Evolutionary conservation across 2,888 invertebrate species (phyloP).

Genomic region (Agrotis puta): DNA sequence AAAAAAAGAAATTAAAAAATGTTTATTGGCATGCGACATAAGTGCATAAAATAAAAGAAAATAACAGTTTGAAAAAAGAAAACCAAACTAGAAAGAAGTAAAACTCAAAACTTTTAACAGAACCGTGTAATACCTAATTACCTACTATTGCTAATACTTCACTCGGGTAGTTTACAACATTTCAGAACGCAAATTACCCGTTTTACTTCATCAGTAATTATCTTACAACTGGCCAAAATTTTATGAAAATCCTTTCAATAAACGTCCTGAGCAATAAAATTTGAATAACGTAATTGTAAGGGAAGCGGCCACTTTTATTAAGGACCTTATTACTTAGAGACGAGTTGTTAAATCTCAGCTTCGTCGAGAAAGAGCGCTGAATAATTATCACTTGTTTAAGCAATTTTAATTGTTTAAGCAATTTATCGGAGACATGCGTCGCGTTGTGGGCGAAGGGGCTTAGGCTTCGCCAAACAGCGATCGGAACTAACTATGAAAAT

Average conservation of each 20-base stretch:
- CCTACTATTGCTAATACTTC: neutral
- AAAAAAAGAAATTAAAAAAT: neutral
- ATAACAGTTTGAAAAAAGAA: too few relatives aligned
- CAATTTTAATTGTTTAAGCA: neutral
- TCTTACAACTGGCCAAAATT: neutral
- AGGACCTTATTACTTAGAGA: neutral
- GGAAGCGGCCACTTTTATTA: neutral
- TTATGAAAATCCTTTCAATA: neutral
- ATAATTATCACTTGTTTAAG: neutral
- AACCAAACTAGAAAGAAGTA: too few relatives aligned
- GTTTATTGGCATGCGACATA: too few relatives aligned
- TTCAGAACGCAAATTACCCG: neutral
- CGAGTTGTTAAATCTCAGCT: too few relatives aligned
- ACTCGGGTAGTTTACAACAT: neutral
- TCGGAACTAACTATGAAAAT: too few relatives aligned
- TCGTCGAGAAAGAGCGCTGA: neutral
- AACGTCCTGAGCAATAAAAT: neutral
- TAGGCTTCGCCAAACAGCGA: too few relatives aligned
- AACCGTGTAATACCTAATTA: neutral
- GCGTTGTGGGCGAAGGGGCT: too few relatives aligned
- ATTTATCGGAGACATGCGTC: too few relatives aligned
- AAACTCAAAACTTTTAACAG: neutral
- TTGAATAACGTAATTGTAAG: neutral
- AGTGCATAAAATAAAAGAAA: too few relatives aligned
- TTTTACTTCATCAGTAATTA: neutral